Percentiles rank a stretch among this genome's conserved stretches.
Conservation (phyloP, 2,888 invertebrate genomes). For the Macropis europaea region DNA sequence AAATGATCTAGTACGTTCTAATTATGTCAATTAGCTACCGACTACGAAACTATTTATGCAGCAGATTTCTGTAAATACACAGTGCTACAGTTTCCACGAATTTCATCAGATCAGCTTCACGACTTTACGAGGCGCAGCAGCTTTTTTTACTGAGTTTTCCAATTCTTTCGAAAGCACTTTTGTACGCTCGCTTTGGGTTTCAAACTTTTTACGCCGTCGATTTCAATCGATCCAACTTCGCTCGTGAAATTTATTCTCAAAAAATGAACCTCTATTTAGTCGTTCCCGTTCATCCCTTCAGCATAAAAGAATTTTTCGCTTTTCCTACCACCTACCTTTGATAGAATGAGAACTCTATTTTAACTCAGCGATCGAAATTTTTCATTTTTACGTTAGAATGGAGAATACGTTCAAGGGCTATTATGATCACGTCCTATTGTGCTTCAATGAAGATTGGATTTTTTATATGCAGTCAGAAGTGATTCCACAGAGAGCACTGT, state of each 20-base stretch:
- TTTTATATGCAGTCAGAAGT: too few relatives aligned
- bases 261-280: slow-evolving; percentile 1
- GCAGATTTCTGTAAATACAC: neutral
- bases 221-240: neutral
- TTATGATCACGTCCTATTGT: too few relatives aligned
- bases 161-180: neutral
- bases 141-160: neutral
- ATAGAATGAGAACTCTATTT: too few relatives aligned
- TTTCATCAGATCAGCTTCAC: neutral
- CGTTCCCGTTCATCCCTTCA: neutral
- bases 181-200: neutral
- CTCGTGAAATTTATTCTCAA: neutral
- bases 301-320: too few relatives aligned
- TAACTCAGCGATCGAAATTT: too few relatives aligned
- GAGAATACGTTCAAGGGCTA: too few relatives aligned
- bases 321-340: too few relatives aligned
- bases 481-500: too few relatives aligned
- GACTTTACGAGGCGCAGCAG: neutral
- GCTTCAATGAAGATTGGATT: too few relatives aligned
- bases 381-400: too few relatives aligned
- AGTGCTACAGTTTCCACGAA: neutral
- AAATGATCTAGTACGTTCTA: slow-evolving; percentile 9
- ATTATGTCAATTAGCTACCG: neutral
- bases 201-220: neutral
- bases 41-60: neutral